A percentile compares a stretch with the other conserved stretches of the same genome.
Evolutionary conservation across 2,113 vertebrate genomes (phyloP).

Genomic region (Hypocryptadius cinnamomeus): DNA sequence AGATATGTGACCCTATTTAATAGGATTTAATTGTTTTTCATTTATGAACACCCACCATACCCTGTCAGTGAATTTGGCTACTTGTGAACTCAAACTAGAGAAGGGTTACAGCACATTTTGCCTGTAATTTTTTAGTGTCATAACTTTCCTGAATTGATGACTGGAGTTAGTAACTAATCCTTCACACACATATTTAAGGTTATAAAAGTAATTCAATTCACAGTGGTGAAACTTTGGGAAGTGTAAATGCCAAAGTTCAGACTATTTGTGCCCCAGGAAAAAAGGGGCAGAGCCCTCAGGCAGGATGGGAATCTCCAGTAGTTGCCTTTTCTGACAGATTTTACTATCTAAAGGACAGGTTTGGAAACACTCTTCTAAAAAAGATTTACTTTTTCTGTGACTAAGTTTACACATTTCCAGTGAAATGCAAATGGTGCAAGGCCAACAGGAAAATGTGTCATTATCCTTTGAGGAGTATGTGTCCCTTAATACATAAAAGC

Average conservation of each 20-base stretch:
- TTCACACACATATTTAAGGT: not conserved
- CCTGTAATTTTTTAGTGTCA: not conserved
- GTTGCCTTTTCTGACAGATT: not conserved
- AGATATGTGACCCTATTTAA: not conserved
- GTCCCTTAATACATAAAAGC: not conserved
- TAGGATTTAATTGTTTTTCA: not conserved
- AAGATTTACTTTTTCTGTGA: not conserved
- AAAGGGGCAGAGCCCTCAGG: not conserved
- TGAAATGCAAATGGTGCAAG: not conserved
- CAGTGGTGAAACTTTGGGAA: not conserved
- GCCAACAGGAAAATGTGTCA: not conserved
- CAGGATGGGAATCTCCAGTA: not conserved
- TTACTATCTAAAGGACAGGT: not conserved
- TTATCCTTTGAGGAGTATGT: not conserved
- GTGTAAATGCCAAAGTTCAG: not conserved
- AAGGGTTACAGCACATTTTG: not conserved
- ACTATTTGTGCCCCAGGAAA: not conserved
- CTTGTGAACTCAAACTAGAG: not conserved
- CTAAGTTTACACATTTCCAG: not conserved
- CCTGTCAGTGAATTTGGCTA: not conserved
- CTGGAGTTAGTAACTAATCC: not conserved
- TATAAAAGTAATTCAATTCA: not conserved
- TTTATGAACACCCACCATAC: accelerated
- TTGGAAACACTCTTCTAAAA: not conserved
- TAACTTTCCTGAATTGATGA: not conserved